These are phyloP conservation scores for Syrmaticus mikado DNA, from an alignment of 2,113 vertebrate species.

Conservation along the genomic window DNA sequence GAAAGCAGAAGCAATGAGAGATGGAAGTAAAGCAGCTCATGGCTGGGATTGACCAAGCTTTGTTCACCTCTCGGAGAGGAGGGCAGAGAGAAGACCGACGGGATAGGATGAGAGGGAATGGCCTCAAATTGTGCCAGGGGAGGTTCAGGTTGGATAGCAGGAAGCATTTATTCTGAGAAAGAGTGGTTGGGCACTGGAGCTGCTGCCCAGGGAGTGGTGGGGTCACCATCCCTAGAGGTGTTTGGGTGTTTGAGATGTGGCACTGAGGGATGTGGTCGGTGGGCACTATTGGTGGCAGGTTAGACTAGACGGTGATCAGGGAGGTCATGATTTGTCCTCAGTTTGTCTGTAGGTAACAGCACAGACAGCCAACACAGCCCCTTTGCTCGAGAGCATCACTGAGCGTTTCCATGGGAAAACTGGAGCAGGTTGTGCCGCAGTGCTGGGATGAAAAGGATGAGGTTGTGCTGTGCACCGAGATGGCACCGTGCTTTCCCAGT, in stretches of 20 bases:
- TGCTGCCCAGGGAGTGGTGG: no score
- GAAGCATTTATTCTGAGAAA: no score
- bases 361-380: background rate
- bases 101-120: no score
- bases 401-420: background rate
- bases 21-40: slow-evolving; percentile 28
- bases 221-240: no score
- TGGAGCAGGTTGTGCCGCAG: no score
- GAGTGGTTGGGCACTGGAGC: no score
- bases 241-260: no score
- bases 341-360: slow-evolving; percentile 26
- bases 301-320: no score
- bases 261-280: no score
- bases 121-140: no score
- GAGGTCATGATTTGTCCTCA: background rate
- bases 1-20: background rate
- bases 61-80: background rate
- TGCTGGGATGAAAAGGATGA: background rate
- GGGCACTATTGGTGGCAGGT: no score
- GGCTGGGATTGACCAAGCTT: background rate
- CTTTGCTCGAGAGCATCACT: slow-evolving; percentile 8
- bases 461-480: background rate
- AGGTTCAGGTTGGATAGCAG: no score
- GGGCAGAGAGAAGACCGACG: background rate
- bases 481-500: rapidly evolving